Evolutionary conservation across 2,888 invertebrate genomes (phyloP), one percentile per base, ranked within the genome.

Genomic region (Tetheella fluctuosa): DNA sequence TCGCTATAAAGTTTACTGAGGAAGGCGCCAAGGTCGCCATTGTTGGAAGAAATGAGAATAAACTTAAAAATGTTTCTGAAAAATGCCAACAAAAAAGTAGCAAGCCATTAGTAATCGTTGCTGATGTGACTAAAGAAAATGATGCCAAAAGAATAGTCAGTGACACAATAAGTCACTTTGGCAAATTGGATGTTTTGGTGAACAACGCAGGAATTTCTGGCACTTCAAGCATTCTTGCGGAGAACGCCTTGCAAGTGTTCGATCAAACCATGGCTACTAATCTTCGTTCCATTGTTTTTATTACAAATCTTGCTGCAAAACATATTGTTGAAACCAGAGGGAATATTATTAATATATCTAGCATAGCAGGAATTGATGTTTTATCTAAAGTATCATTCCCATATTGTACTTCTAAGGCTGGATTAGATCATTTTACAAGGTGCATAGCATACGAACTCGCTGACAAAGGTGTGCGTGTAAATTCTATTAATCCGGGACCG

Each of bases 381-480:
- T 0, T 7, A 5, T 69, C 6, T 0, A 10, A 20, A 48, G 3
- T 8, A n/a, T 12, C 13, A 3, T 48, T 48, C n/a, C 10, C 48
- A 48, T 77, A 76, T 54, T 61, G 67, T 28, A 30, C 64, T 0
- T 74, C 77, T 4, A 80, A 80, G 63, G 76, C 77, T 28, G 97
- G 97, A 1, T 85, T 98, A 0, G 98, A 98, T 88, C 98, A 98
- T 79, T 95, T 99, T 70, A 98, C 98, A 0, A 94, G 96, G 74
- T 97, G 97, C 82, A 92, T 95, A 20, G 98, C 98, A 15, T 86
- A 98, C 57, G 98, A 97, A 76, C 86, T 97, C 57, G 96, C 95
- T 23, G 68, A 93, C 0, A 95, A 96, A 81, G 94, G 95, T 67
- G 96, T 98, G 0, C 93, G 97, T 20, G 97, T 97, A 1, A 98